Base-by-base conservation (phyloP, 2,113 vertebrate species). In the Turdus rufiventris region DNA sequence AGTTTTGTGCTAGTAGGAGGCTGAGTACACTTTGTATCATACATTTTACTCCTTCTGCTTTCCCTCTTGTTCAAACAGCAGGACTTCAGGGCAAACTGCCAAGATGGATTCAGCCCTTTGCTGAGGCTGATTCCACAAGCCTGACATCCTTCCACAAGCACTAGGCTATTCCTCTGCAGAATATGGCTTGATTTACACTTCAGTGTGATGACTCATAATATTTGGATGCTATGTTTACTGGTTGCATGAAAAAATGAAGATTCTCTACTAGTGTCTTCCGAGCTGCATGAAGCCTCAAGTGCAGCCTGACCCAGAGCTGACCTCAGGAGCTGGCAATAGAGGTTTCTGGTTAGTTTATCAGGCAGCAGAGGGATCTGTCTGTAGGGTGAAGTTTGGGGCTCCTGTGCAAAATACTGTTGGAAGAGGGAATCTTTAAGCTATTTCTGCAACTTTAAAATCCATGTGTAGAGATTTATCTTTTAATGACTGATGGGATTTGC, bases 31-130 rank as follows among this genome's bases (percentile, higher is more conserved):
- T 78, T 61, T 56, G 76, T 91, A 54, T 82, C 38, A 17, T 38
- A 38, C 60, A 60, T 74, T 87, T 93, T 92, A 73, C 19, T 89
- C 65, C 51, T 93, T 73, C 54, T 88, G 75, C 76, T 88, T 88
- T 93, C 43, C 28, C 40, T 92, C 83, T 92, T 70, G 62, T 91
- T 92, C 47, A 72, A 76, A 63, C 53, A 92, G 89, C 76, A 89
- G 80, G 76, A 81, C 73, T 71, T 72, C 47, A 60, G 53, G 73
- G 80, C 89, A 89, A 20, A 43, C 34, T 84, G 85, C 91, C 92
- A 92, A 84, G 48, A 56, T 33, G 28, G 56, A 74, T 67, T 58
- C n/a, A 75, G 57, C n/a, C 53, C 24, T 80, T 86, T 3, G 1
- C 74, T 47, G 45, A 63, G 70, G 20, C 54, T 91, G 67, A 61